Base-by-base conservation (phyloP, 2,797 vertebrate species). In the Lophius americanus region DNA sequence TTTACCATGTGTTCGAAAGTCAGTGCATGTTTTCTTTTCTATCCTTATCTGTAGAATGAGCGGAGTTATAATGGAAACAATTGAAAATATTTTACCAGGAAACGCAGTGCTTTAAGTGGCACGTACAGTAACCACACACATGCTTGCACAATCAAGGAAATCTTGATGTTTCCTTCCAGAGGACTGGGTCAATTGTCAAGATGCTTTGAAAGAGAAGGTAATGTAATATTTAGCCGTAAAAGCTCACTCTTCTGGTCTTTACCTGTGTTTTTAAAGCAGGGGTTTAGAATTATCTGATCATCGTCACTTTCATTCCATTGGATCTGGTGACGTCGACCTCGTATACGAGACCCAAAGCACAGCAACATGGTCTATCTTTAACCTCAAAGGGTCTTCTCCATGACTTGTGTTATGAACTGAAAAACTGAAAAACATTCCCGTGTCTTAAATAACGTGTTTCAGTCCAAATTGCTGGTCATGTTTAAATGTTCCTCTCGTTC, bases 271-370 rank as follows among this genome's bases (percentile, higher is more conserved):
- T 82, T 42, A 59, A 81, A 87, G 68, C 60, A 82, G 13, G 82
- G 86, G 58, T 90, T 92, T 4, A 60, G 49, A 52, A 90, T 66
- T 43, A 79, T 68, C 4, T 78, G 81, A 9, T 84, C 64, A 0
- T 65, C 62, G n/a, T 88, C 71, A 36, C 85, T 70, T 47, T 93
- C 90, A 0, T 70, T 79, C 85, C 85, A 90, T 0, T 65, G 85
- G 23, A 73, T 56, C 8, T 52, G 76, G 13, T 54, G 47, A 53
- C 81, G 60, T 78, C 60, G 88, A 58, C 60, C 77, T 70, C 66
- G 64, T 41, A 89, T 89, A 3, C 79, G 82, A 61, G 78, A 73
- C 57, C 93, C 91, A 0, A 94, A 94, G 80, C 93, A 94, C 70
- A 77, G 78, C 88, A 92, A 87, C 79, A 85, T 91, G 59, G 36